Conservation (phyloP, 2,113 vertebrate species). For the Dicerorhinus sumatrensis region DNA sequence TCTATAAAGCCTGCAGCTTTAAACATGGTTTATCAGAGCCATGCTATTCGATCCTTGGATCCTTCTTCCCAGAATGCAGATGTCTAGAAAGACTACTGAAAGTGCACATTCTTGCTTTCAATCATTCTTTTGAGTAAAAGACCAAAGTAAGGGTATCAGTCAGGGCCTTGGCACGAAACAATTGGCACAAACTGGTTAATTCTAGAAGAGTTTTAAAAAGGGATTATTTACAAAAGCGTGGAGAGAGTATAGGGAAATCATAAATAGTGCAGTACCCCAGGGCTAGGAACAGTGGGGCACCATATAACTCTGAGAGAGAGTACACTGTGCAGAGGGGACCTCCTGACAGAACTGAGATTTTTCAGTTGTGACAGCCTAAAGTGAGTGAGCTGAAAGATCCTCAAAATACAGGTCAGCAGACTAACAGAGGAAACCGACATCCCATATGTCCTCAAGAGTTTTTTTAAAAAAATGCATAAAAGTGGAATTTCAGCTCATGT, state of each 20-base stretch:
- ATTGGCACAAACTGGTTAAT: neutral
- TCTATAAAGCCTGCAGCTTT: neutral
- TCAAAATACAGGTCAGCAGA: neutral
- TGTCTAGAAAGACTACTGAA: neutral
- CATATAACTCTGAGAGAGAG: neutral
- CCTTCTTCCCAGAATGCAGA: neutral
- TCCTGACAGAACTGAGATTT: neutral
- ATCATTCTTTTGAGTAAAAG: neutral
- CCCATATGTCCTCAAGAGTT: neutral
- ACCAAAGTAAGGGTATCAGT: neutral
- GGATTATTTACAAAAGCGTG: neutral
- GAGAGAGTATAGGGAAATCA: neutral
- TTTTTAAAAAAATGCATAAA: slow-evolving; percentile 54
- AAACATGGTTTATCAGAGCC: neutral
- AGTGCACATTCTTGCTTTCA: neutral
- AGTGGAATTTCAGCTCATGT: slow-evolving; percentile 46
- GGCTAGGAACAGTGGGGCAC: neutral
- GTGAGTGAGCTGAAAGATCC: neutral
- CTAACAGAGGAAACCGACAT: slow-evolving; percentile 67
- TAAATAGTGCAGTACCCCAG: neutral
- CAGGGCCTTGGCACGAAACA: neutral
- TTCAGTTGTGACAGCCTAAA: neutral
- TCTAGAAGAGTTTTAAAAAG: neutral
- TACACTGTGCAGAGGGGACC: neutral
- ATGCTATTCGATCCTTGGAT: too few relatives aligned